Evolutionary conservation across 92 coral and sea anemone genomes (phyloP), one percentile per base, ranked within the genome.

Genomic region (Phenganax subtilis): DNA sequence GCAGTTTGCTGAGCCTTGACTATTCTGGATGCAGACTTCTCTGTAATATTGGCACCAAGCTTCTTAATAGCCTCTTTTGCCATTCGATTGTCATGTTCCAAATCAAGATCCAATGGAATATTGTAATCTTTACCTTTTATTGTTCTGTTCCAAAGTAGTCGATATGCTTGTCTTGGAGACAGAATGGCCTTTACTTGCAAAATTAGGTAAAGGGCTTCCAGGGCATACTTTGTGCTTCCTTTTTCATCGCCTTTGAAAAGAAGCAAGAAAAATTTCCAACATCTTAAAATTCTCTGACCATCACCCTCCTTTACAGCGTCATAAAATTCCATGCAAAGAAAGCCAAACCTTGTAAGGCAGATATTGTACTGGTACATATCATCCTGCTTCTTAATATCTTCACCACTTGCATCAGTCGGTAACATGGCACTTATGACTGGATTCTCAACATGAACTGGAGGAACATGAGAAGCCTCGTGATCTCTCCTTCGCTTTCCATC

Each of bases 291-390:
- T 72, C 93, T 72, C 9, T 86, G 72, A 8, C 93, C 93, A 90
- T 87, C 87, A 14, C 89, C 93, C 20, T 90, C 93, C 7, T 84
- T 55, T 4, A 86, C 87, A 14, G 89, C 87, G 85, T 90, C 89
- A 17, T 87, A 67, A 77, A 90, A 87, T 56, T 90, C 88, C 74
- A 85, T 51, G 60, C 80, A 85, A 70, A 90, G 62, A 27, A 90
- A 58, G 20, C 90, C 93, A 80, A 82, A 61, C 53, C 76, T 81
- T 58, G 84, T 81, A 55, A 90, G 65, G 12, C 89, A 77, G 12
- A 86, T 85, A 70, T 85, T 85, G 55, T 89, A 89, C 70, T 64
- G 77, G 58, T 74, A 87, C 28, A 71, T 80, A 75, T 87, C 92
- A 89, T 89, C 92, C 29, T 54, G 74, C 20, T 65, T 51, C 31